Evolutionary conservation across 2,888 invertebrate species (phyloP), one percentile per base, ranked within the genome.

Genomic region (Agonopterix arenella): DNA sequence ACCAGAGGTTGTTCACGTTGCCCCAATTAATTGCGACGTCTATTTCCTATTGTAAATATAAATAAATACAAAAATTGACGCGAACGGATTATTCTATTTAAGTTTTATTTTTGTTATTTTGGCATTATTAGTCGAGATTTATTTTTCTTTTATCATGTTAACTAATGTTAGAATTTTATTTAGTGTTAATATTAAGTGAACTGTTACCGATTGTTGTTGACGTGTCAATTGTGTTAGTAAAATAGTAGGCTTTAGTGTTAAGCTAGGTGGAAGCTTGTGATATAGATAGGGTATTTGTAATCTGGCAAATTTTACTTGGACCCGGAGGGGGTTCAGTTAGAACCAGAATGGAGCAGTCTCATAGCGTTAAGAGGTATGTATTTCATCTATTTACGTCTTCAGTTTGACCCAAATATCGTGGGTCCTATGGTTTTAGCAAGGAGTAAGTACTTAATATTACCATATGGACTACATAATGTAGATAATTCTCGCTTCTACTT

Each of bases 251-350:
- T 76, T 81, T 85, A 88, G 85, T 80, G 73, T 73, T 80, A 81
- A 83, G 86, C 84, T 86, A 86, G 86, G 83, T 83, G 81, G 82
- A 79, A 83, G 85, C 85, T 86, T 86, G 85, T 88, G 84, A 88
- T 85, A 85, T 80, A 81, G 77, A 68, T 83, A 82, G 80, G 75
- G 66, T 73, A 69, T 68, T 28, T 68, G 60, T 63, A 66, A 67
- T 69, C 67, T 62, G 66, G 64, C 52, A 49, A 49, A 64, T 60
- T 61, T 69, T 57, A 64, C 61, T 58, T 72, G 76, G 77, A 70
- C 73, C 73, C 60, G 68, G 72, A 68, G 72, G 74, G 79, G 77
- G 71, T 28, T 28, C 28, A 1, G 28, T 28, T 28, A 5, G 5
- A 28, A 28, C 28, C 28, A 28, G 28, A 28, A 28, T 28, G 28